Evolutionary conservation across 2,797 vertebrate genomes (phyloP).

Genomic region (Tokudaia muenninki): DNA sequence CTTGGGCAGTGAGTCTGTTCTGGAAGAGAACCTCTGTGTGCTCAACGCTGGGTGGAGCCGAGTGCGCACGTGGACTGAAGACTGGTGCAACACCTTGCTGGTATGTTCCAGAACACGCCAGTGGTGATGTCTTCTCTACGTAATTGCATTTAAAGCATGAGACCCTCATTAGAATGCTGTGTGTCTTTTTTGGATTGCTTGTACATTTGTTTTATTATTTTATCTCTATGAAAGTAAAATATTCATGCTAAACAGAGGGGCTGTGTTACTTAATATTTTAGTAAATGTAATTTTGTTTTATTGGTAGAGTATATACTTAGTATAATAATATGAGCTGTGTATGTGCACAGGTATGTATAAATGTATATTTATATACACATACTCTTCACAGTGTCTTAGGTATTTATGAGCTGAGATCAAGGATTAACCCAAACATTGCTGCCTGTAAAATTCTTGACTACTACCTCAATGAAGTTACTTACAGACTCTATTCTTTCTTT

Average conservation of each 20-base stretch:
- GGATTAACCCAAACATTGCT: not conserved
- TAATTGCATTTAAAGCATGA: not conserved
- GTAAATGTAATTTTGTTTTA: not conserved
- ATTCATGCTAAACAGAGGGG: not conserved
- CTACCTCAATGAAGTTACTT: not conserved
- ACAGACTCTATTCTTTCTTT: not conserved
- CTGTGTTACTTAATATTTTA: not conserved
- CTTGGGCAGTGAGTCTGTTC: slow-evolving; percentile 91
- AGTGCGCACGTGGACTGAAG: slow-evolving; percentile 94
- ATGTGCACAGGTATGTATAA: not conserved
- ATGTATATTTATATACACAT: not conserved
- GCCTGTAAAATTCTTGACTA: not conserved
- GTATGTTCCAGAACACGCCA: slow-evolving; percentile 86
- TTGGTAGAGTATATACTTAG: not conserved
- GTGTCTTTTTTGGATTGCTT: not conserved
- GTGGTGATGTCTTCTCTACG: not conserved
- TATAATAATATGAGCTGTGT: not conserved
- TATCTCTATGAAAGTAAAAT: not conserved
- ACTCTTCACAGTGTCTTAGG: not conserved
- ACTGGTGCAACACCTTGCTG: slow-evolving; percentile 95
- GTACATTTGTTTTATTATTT: slow-evolving; percentile 49
- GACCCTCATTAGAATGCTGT: not conserved
- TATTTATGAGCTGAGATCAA: not conserved
- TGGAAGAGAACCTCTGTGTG: slow-evolving; percentile 93
- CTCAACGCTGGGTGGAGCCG: slow-evolving; percentile 94